A percentile compares a stretch with the other conserved stretches of the same genome.
These are phyloP conservation scores for Alosa sapidissima DNA, from an alignment of 2,797 vertebrate genomes.

Conservation along the genomic window DNA sequence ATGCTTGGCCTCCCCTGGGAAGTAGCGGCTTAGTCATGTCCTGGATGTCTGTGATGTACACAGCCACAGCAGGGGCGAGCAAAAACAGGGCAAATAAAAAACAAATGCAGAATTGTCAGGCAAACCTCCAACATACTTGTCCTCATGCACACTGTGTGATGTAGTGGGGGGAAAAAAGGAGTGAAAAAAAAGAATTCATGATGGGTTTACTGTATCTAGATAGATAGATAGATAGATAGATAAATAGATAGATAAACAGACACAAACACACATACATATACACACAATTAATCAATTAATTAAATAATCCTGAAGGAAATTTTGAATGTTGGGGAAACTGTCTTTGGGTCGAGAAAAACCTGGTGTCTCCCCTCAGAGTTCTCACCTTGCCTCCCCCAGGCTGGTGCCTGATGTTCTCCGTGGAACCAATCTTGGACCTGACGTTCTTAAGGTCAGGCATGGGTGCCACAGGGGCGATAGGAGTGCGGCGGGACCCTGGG, in stretches of 20 bases:
- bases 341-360: neutral
- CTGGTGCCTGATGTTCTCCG: conserved; percentile 87
- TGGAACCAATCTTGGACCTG: conserved; percentile 90
- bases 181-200: neutral
- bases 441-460: conserved; percentile 90
- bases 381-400: conserved; percentile 91
- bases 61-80: neutral
- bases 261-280: no score
- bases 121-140: neutral
- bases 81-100: neutral
- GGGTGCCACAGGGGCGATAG: conserved; percentile 70
- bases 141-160: neutral
- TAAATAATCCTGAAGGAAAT: no score
- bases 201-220: neutral
- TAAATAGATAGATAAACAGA: no score
- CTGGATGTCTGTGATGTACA: neutral
- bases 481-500: conserved; percentile 76
- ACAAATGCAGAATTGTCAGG: neutral
- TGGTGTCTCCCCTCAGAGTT: neutral
- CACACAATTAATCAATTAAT: no score
- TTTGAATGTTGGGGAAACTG: no score
- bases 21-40: neutral
- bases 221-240: no score
- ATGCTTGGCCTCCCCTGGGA: neutral
- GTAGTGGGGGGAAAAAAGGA: no score